A percentile compares a stretch with the other conserved stretches of the same genome.
Evolutionary conservation across 2,888 invertebrate species (phyloP).

Genomic region (Apoda limacodes): DNA sequence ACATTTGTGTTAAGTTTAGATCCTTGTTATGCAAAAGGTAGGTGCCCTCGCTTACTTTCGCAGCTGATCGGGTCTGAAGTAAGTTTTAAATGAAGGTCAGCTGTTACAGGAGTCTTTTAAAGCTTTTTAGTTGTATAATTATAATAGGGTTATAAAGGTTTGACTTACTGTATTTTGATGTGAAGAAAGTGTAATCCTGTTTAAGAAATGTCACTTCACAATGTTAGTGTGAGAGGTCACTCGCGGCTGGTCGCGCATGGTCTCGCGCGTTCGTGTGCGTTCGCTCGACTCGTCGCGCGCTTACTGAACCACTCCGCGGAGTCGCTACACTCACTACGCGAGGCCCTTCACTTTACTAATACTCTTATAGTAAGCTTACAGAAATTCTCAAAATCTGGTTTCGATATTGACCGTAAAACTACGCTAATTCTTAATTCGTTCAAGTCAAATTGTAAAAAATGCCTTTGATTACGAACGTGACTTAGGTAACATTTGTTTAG

Average conservation of each 20-base stretch:
- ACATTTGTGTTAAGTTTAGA: slow-evolving; percentile 4
- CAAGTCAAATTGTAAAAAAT: too few relatives aligned
- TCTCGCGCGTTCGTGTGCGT: slow-evolving; percentile 35
- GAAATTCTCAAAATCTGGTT: slow-evolving; percentile 15
- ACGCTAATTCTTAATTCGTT: too few relatives aligned
- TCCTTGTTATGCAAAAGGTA: slow-evolving; percentile 23
- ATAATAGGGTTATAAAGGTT: slow-evolving; percentile 1
- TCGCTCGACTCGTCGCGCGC: too few relatives aligned
- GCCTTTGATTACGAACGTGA: too few relatives aligned
- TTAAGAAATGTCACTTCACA: slow-evolving; percentile 50
- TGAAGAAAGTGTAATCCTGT: slow-evolving; percentile 36
- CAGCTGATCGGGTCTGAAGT: slow-evolving; percentile 45
- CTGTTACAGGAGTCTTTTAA: neutral
- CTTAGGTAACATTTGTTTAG: too few relatives aligned
- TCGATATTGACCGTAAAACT: slow-evolving; percentile 8
- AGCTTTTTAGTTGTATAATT: neutral
- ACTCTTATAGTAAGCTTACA: too few relatives aligned
- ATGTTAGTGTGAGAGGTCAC: slow-evolving; percentile 39
- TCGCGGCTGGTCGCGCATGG: slow-evolving; percentile 50
- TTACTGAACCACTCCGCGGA: slow-evolving; percentile 25
- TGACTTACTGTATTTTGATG: slow-evolving; percentile 29
- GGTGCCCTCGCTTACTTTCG: slow-evolving; percentile 37
- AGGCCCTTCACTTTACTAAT: too few relatives aligned
- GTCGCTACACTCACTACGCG: slow-evolving; percentile 50
- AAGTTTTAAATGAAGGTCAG: slow-evolving; percentile 23